Conservation (phyloP, 2,888 invertebrate species). For the Desoria tigrina region DNA sequence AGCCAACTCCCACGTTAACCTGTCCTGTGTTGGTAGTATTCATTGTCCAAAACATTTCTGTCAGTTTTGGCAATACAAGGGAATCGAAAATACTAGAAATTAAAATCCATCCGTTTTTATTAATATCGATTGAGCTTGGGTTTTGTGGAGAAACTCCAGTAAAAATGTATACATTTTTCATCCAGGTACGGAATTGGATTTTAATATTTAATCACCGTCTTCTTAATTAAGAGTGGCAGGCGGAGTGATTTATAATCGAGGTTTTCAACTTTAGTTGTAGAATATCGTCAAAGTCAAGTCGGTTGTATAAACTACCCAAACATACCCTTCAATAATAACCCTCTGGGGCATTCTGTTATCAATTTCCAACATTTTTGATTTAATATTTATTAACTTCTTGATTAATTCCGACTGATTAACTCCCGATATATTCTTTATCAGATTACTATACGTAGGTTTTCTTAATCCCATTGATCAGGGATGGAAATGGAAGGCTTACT, state of each 20-base stretch:
- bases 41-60: too few species aligned
- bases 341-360: too few species aligned
- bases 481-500: background rate
- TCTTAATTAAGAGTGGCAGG: conserved; percentile 29
- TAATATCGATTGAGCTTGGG: background rate
- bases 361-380: too few species aligned
- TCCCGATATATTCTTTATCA: background rate
- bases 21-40: too few species aligned
- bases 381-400: too few species aligned
- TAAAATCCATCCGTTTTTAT: background rate
- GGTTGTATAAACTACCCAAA: background rate
- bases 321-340: too few species aligned
- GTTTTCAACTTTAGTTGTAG: background rate
- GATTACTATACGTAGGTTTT: background rate
- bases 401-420: too few species aligned
- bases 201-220: conserved; percentile 35
- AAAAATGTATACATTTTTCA: background rate
- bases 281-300: background rate
- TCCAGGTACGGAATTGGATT: conserved; percentile 35
- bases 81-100: background rate
- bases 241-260: background rate
- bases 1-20: too few species aligned
- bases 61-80: background rate
- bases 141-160: background rate
- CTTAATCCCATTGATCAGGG: background rate